A percentile compares a stretch with the other conserved stretches of the same genome.
phyloP scores from a whole-genome alignment of 2,888 invertebrate genomes.

The Drosophila paucipuncta region DNA sequence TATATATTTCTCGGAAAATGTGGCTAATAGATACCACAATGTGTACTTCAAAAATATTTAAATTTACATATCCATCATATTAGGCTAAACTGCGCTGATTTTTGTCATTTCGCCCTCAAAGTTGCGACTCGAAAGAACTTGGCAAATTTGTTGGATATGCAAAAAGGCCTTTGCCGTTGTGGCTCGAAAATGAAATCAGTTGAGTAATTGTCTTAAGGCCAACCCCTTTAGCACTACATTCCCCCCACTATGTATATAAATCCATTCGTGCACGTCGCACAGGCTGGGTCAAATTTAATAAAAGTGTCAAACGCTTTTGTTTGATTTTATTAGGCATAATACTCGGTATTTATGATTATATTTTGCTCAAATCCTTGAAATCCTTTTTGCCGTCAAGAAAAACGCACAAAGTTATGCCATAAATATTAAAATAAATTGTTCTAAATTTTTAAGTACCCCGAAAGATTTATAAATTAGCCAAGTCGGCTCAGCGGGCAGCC shows the following conservation, averaged over 20 bases:
- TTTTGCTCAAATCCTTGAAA: constrained; percentile 32
- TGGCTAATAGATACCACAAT: neutral
- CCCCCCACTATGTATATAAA: neutral
- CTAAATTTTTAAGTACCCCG: constrained; percentile 42
- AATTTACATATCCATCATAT: neutral
- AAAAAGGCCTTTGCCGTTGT: constrained; percentile 18
- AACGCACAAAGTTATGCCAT: constrained; percentile 62
- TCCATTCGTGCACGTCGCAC: constrained; percentile 14
- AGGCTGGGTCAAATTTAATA: constrained; percentile 55
- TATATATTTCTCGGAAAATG: neutral
- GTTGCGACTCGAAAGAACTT: constrained; percentile 24
- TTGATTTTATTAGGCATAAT: constrained; percentile 48
- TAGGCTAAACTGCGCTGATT: neutral
- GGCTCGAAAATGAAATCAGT: constrained; percentile 29
- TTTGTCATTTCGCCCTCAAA: constrained; percentile 8
- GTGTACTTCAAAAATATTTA: neutral
- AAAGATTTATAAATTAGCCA: constrained; percentile 50
- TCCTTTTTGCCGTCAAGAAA: constrained; percentile 29
- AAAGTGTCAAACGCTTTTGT: constrained; percentile 65
- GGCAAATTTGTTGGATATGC: constrained; percentile 22
- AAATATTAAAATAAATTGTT: constrained; percentile 72
- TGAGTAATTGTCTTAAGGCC: constrained; percentile 47
- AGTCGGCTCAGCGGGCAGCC: constrained; percentile 11
- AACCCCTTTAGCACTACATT: neutral
- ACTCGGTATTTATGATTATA: constrained; percentile 51